Percentiles rank a stretch among this genome's conserved stretches.
These are phyloP conservation scores for Cottoperca gobio DNA, from an alignment of 2,797 vertebrate species.

Conservation along the genomic window DNA sequence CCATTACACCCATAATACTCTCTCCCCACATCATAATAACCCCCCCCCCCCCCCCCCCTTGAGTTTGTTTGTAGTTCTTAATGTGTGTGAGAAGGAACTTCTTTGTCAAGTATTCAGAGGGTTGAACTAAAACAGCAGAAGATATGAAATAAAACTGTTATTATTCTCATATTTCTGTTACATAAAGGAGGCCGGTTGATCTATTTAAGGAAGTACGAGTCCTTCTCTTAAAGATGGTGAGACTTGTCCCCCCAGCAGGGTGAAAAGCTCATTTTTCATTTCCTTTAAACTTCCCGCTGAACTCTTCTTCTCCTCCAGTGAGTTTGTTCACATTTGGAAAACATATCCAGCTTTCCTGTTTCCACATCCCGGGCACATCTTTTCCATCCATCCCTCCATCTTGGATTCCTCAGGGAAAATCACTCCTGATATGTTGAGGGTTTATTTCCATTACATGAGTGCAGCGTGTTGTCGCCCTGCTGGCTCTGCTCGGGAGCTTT, in stretches of 20 bases:
- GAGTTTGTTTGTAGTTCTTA: no score
- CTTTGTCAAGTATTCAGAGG: no score
- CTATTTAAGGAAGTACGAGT: not conserved
- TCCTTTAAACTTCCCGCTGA: not conserved
- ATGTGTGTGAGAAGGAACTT: no score
- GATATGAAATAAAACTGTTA: no score
- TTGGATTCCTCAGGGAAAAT: slow-evolving; percentile 5
- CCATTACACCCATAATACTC: slow-evolving; percentile 66
- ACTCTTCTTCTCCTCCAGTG: not conserved
- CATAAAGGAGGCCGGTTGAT: not conserved
- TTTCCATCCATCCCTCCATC: slow-evolving; percentile 41
- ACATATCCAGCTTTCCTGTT: slow-evolving; percentile 14
- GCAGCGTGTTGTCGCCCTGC: not conserved
- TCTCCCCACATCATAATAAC: slow-evolving; percentile 35
- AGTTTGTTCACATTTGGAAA: slow-evolving; percentile 34
- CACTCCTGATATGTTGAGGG: slow-evolving; percentile 23
- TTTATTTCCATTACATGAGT: slow-evolving; percentile 29
- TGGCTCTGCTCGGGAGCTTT: slow-evolving; percentile 31
- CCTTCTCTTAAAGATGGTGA: no score
- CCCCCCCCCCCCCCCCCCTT: no score
- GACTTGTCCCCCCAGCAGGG: no score
- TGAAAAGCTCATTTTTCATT: slow-evolving; percentile 13
- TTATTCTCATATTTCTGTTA: no score
- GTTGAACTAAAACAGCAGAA: no score
- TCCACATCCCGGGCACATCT: slow-evolving; percentile 29